These are phyloP conservation scores for Bombus sibiricus DNA, from an alignment of 1,140 invertebrate genomes.

Conservation along the genomic window DNA sequence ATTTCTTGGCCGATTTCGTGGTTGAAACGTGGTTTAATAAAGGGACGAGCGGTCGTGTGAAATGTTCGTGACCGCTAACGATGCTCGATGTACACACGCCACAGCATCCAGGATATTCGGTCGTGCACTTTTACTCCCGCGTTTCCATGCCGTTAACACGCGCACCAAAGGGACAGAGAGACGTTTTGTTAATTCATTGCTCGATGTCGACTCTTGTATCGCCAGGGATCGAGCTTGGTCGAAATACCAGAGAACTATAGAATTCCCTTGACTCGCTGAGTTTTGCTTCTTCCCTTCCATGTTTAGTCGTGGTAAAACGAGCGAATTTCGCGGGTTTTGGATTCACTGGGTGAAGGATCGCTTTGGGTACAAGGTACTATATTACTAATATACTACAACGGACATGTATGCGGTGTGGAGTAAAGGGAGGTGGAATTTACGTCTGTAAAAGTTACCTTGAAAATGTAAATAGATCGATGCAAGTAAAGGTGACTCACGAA, in stretches of 20 bases:
- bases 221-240: neutral
- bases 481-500: neutral
- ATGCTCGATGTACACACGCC: neutral
- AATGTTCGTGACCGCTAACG: constrained; percentile 32
- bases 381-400: neutral
- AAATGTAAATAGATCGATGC: neutral
- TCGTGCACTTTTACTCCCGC: neutral
- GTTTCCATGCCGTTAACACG: neutral
- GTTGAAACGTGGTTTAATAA: constrained; percentile 20
- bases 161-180: neutral
- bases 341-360: neutral
- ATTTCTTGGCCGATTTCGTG: neutral
- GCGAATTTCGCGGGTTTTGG: neutral
- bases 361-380: neutral
- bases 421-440: neutral
- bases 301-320: neutral
- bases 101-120: neutral
- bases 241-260: neutral
- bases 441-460: neutral
- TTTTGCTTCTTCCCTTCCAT: neutral
- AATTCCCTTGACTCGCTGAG: neutral
- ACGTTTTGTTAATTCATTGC: constrained; percentile 27
- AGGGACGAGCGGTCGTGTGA: neutral
- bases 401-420: neutral
- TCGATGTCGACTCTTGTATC: neutral